phyloP scores from a whole-genome alignment of 53 echinoderm and acorn worm species.

The Echinarachnius parma region DNA sequence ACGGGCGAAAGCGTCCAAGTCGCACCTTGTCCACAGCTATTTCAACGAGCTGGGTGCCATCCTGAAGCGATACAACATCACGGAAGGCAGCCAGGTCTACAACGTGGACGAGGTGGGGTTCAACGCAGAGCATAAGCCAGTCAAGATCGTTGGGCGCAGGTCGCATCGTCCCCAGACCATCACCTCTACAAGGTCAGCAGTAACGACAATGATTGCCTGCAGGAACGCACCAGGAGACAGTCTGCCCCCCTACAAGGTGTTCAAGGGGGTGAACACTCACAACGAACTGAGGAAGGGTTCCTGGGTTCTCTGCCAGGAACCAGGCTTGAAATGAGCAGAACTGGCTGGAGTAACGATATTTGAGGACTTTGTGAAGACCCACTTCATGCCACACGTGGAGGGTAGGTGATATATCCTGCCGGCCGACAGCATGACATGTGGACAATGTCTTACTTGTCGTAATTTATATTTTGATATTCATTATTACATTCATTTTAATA shows the following conservation, averaged over 20 bases:
- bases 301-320: slow-evolving; percentile 15
- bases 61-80: background rate
- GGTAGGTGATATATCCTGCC: no score
- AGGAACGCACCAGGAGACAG: slow-evolving; percentile 24
- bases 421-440: no score
- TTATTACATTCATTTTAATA: no score
- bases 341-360: slow-evolving; percentile 17
- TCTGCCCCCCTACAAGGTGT: slow-evolving; percentile 1
- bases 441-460: no score
- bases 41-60: background rate
- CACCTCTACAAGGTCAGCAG: slow-evolving; percentile 2
- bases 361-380: background rate
- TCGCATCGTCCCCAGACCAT: slow-evolving; percentile 2
- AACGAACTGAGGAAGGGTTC: background rate
- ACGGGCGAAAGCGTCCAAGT: slow-evolving; percentile 6
- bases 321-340: background rate
- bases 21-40: background rate
- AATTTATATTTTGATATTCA: no score
- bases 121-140: slow-evolving; percentile 17
- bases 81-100: no score
- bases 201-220: slow-evolving; percentile 23
- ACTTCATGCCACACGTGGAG: slow-evolving; percentile 3
- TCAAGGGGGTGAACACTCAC: slow-evolving; percentile 4
- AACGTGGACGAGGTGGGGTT: slow-evolving; percentile 24
- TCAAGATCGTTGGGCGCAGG: slow-evolving; percentile 4